Evolutionary conservation across 2,888 invertebrate genomes (phyloP).

Genomic region (Stramonita haemastoma): DNA sequence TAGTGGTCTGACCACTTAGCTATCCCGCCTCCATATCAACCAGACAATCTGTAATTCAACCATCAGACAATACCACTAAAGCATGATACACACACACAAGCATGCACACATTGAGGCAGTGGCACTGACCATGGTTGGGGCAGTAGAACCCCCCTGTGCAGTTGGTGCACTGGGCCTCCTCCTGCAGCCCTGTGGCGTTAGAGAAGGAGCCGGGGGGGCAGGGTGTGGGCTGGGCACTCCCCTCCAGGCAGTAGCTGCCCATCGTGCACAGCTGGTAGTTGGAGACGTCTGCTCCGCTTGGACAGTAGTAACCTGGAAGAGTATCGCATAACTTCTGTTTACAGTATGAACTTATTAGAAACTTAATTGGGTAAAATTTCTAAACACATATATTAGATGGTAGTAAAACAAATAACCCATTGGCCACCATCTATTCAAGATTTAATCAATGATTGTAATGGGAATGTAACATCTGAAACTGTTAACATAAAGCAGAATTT

Average conservation of each 20-base stretch:
- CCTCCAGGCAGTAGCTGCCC: slow-evolving; percentile 70
- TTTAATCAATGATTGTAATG: too few relatives aligned
- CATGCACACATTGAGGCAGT: neutral
- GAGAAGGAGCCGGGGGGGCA: slow-evolving; percentile 74
- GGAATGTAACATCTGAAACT: too few relatives aligned
- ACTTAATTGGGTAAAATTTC: too few relatives aligned
- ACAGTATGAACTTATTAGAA: too few relatives aligned
- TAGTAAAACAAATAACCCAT: too few relatives aligned
- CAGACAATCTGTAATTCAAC: neutral
- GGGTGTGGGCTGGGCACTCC: slow-evolving; percentile 60
- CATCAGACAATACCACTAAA: neutral
- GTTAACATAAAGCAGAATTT: too few relatives aligned
- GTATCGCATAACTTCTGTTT: too few relatives aligned
- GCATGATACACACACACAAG: neutral
- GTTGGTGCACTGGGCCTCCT: slow-evolving; percentile 58
- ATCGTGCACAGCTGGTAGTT: slow-evolving; percentile 66
- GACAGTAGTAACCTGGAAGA: slow-evolving; percentile 74
- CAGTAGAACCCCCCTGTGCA: slow-evolving; percentile 70
- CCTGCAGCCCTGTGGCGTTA: slow-evolving; percentile 60
- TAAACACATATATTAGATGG: too few relatives aligned
- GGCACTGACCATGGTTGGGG: slow-evolving; percentile 63
- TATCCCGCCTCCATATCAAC: too few relatives aligned
- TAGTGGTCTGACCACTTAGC: too few relatives aligned
- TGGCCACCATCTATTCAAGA: too few relatives aligned
- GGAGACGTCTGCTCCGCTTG: slow-evolving; percentile 62